Conservation (phyloP, 2,113 vertebrate species). For the Lota lota region DNA sequence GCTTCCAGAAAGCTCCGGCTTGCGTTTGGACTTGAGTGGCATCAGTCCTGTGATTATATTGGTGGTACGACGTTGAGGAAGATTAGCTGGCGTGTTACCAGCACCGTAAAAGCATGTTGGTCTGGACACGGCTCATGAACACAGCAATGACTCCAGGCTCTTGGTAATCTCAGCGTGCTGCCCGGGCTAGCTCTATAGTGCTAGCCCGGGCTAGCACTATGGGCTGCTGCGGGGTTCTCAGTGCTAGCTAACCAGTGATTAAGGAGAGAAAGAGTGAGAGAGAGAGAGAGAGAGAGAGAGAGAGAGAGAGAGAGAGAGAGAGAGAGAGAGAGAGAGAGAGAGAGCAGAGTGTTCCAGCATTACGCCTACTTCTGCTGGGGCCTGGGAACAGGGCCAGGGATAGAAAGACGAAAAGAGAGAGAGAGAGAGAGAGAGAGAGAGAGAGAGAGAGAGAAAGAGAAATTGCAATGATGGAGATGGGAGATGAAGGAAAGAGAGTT, state of each 20-base stretch:
- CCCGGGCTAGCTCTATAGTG: constrained; percentile 24
- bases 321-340: too few species aligned
- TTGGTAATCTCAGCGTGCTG: constrained; percentile 47
- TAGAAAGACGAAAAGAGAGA: not conserved
- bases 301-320: too few species aligned
- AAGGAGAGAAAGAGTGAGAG: constrained; percentile 20
- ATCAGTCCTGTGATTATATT: constrained; percentile 63
- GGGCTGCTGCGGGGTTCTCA: not conserved
- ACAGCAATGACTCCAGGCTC: constrained; percentile 50
- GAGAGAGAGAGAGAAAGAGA: too few species aligned
- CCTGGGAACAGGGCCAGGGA: constrained; percentile 21
- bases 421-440: constrained; percentile 7
- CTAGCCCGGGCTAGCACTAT: constrained; percentile 18
- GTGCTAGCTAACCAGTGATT: constrained; percentile 26
- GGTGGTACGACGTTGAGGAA: constrained; percentile 55
- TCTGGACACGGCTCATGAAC: constrained; percentile 67
- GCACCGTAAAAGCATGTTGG: constrained; percentile 60
- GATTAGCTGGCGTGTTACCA: constrained; percentile 63
- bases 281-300: too few species aligned
- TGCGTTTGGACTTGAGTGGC: too few species aligned
- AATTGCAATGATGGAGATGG: too few species aligned
- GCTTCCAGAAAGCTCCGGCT: too few species aligned
- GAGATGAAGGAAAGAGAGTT: too few species aligned
- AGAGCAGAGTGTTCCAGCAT: constrained; percentile 31
- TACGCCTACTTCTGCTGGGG: constrained; percentile 37